Evolutionary conservation across 2,888 invertebrate genomes (phyloP), one percentile per base, ranked within the genome.

Genomic region (Pristionchus fissidentatus): DNA sequence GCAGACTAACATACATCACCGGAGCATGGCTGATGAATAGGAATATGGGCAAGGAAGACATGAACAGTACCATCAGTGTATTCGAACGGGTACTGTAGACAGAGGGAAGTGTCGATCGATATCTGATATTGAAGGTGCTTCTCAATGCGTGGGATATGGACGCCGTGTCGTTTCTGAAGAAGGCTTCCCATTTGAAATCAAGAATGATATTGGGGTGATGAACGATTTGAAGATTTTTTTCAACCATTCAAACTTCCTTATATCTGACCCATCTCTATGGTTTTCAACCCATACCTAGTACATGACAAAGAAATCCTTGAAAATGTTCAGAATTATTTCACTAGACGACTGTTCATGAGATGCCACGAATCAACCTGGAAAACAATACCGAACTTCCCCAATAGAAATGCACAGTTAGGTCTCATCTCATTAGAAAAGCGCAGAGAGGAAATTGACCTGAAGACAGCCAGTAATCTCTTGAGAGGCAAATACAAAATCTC

Each of bases 121-220:
- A 83, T n/a, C 7, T 60, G 3, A 10, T n/a, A 38, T 43, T 86
- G 49, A n/a, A 90, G 88, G 89, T 91, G 13, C 84, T 91, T 3
- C 80, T 86, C 49, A 90, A 90, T 78, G 85, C 88, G 1, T 90
- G 90, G 89, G 91, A 91, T 70, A 89, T 90, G 90, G 91, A 91
- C 79, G 91, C 91, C 8, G 89, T 90, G 15, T 86, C 87, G 43
- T 91, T 91, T 81, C 84, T 92, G n/a, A 85, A 90, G 29, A 88
- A 88, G 60, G 89, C 91, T 1, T 90, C 91, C 3, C 91, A 91
- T 82, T 88, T 88, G 86, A 92, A 91, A 62, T 87, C 88, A 4
- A 79, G 90, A 35, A 91, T 91, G 91, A 92, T 91, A 38, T 80
- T 91, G 10, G 87, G 87, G 86, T 92, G 84, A 83, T 85, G 60